These are phyloP conservation scores for Hiodon alosoides DNA, from an alignment of 2,113 vertebrate species.

Conservation along the genomic window DNA sequence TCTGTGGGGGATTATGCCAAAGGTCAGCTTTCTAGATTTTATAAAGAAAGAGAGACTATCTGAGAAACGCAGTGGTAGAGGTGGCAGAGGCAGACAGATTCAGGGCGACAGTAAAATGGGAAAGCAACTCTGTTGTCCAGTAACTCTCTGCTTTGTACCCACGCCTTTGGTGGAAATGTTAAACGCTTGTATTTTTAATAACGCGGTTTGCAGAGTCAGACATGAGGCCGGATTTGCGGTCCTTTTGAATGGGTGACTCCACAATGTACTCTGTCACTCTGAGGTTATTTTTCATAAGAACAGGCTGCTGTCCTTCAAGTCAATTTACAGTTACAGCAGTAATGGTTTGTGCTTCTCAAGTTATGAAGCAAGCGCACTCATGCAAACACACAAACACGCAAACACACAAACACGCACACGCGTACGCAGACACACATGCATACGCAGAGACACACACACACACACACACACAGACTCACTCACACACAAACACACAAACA, in stretches of 20 bases:
- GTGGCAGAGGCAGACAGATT: neutral
- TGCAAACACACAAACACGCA: neutral
- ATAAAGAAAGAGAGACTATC: no score
- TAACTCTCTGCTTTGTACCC: no score
- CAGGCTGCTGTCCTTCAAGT: neutral
- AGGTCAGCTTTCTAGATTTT: no score
- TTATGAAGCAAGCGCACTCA: neutral
- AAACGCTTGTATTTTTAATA: no score
- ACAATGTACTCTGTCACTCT: neutral
- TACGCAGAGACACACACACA: neutral
- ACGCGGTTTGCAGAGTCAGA: no score
- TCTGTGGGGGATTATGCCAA: neutral
- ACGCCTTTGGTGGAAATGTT: no score
- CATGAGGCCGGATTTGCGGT: no score
- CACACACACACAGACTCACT: constrained; percentile 1
- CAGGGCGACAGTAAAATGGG: no score
- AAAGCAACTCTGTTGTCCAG: no score
- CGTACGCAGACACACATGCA: no score
- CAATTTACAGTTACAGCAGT: neutral
- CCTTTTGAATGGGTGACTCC: no score
- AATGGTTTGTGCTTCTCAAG: constrained; percentile 8
- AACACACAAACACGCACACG: neutral
- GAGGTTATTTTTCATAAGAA: neutral
- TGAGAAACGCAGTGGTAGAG: neutral
- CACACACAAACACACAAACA: no score